Percentiles rank a stretch among this genome's conserved stretches.
phyloP scores from a whole-genome alignment of 2,113 vertebrate species.

The Limnothrissa miodon region DNA sequence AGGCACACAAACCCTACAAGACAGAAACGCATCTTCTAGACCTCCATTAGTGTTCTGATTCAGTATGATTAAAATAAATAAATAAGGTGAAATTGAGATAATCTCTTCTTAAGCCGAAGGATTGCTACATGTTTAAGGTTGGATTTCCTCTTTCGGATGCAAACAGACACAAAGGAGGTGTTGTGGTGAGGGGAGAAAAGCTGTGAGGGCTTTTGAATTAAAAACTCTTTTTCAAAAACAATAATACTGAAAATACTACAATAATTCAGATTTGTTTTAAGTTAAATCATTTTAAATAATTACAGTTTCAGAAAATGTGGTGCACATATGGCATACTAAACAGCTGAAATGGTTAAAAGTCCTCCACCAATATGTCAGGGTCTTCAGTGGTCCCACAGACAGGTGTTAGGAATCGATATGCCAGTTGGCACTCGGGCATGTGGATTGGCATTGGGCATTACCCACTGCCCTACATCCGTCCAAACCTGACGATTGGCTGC shows the following conservation, averaged over 20 bases:
- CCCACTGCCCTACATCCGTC: conserved; percentile 1
- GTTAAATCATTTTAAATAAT: no score
- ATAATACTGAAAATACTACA: no score
- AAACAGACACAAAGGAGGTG: no score
- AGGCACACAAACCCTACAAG: background rate
- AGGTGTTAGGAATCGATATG: background rate
- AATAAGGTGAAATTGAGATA: background rate
- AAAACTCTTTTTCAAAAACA: no score
- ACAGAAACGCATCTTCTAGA: background rate
- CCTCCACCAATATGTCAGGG: background rate
- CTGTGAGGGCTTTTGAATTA: no score
- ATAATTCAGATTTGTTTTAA: no score
- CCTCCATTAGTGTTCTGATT: background rate
- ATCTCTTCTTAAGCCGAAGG: background rate
- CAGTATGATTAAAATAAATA: background rate
- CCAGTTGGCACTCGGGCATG: background rate
- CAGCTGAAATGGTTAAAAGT: background rate
- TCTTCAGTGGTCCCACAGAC: background rate
- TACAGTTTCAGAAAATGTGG: no score
- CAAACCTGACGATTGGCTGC: background rate
- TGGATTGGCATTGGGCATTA: background rate
- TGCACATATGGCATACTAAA: background rate
- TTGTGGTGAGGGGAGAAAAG: no score
- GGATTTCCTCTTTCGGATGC: background rate
- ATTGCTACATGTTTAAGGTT: background rate